These are phyloP conservation scores for Porites rus DNA, from an alignment of 92 coral and sea anemone genomes.

Conservation along the genomic window DNA sequence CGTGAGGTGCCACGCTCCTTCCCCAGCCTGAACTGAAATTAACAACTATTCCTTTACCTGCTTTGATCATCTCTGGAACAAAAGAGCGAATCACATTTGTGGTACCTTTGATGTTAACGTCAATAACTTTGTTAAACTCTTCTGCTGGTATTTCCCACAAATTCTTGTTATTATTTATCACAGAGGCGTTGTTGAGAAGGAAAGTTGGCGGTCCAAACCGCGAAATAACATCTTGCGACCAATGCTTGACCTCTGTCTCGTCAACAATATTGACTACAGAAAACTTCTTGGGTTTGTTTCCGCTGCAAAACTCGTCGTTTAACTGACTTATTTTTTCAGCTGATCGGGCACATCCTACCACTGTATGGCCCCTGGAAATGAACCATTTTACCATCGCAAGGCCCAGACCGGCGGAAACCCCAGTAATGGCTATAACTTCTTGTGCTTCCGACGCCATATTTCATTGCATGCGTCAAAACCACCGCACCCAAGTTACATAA, in stretches of 20 bases:
- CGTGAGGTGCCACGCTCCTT: conserved; percentile 69
- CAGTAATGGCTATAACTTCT: conserved; percentile 70
- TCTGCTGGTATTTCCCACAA: conserved; percentile 77
- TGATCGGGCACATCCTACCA: conserved; percentile 77
- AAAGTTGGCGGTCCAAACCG: conserved; percentile 76
- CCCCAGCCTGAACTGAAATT: conserved; percentile 89
- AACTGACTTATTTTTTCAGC: conserved; percentile 59
- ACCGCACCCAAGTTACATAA: too few relatives aligned
- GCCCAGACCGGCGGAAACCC: conserved; percentile 79
- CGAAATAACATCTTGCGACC: conserved; percentile 66
- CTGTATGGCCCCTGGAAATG: conserved; percentile 67
- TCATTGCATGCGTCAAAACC: neutral
- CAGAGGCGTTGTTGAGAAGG: conserved; percentile 79
- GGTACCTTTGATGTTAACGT: conserved; percentile 84
- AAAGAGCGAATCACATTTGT: conserved; percentile 81
- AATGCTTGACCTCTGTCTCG: conserved; percentile 54
- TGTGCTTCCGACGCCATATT: conserved; percentile 22
- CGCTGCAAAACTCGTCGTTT: conserved; percentile 59
- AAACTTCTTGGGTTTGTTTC: conserved; percentile 61
- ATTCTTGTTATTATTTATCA: conserved; percentile 44
- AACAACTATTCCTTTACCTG: conserved; percentile 71
- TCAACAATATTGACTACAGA: conserved; percentile 66
- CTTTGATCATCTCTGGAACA: conserved; percentile 81
- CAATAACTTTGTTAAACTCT: conserved; percentile 77
- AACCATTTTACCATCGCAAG: conserved; percentile 81